phyloP scores from a whole-genome alignment of 2,888 invertebrate genomes.

The Orchesellides sinensis region DNA sequence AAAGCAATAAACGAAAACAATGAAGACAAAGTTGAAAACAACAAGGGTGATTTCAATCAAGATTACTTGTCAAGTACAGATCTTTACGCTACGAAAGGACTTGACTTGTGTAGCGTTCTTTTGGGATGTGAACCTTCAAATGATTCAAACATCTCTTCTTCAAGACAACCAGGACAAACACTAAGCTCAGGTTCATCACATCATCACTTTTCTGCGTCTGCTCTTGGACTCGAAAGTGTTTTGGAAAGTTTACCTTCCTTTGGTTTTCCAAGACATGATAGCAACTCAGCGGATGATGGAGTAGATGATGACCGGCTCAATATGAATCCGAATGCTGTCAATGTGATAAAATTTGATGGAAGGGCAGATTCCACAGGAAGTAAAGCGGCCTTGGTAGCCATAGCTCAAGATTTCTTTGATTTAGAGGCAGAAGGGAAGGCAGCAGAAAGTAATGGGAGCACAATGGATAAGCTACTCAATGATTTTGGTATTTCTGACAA shows the following conservation, averaged over 20 bases:
- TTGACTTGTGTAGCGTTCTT: constrained; percentile 71
- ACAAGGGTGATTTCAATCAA: neutral
- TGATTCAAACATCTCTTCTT: neutral
- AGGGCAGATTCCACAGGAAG: constrained; percentile 52
- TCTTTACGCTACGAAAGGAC: constrained; percentile 68
- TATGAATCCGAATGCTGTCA: constrained; percentile 50
- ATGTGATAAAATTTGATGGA: constrained; percentile 69
- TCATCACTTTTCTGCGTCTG: constrained; percentile 28
- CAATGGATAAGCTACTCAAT: constrained; percentile 32
- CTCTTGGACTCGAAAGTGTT: constrained; percentile 46
- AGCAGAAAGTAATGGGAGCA: neutral
- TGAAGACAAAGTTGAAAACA: neutral
- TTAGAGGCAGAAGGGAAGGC: constrained; percentile 50
- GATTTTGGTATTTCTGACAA: constrained; percentile 38
- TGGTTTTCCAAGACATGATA: constrained; percentile 21
- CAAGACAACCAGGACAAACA: neutral
- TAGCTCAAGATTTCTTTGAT: constrained; percentile 70
- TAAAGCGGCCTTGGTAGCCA: constrained; percentile 67
- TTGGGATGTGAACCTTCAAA: constrained; percentile 61
- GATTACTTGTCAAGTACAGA: constrained; percentile 27
- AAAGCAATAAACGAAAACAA: constrained; percentile 18
- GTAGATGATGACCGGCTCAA: neutral
- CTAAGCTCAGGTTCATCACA: neutral
- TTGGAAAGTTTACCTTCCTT: constrained; percentile 36
- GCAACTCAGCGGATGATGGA: neutral